Evolutionary conservation across 2,797 vertebrate genomes (phyloP), one percentile per base, ranked within the genome.

Genomic region (Eidolon dupreanum): DNA sequence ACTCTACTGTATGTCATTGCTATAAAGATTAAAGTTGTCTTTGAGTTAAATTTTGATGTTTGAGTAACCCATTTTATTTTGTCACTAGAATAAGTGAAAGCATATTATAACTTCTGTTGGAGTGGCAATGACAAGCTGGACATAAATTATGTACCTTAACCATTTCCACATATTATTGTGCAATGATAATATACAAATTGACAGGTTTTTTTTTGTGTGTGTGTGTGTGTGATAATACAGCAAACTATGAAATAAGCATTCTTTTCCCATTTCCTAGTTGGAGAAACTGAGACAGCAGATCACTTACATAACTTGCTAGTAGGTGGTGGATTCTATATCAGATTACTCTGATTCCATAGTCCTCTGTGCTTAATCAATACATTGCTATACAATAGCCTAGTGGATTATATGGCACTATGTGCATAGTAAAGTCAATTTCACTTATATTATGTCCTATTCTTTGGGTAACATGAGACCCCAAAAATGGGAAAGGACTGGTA

Each of bases 41-140:
- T 94, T 86, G 65, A 55, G 19, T 85, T 36, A 90, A 84, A 71
- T 55, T 66, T 78, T 79, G 46, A 79, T 79, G 26, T 33, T 90
- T 68, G 59, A 83, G 16, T 46, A 88, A 82, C 41, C 82, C 6
- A 81, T 81, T n/a, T 66, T 59, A 15, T 92, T 88, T 51, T 75
- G 9, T 16, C 17, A 59, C 68, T 53, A 36, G 49, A 65, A 57
- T 59, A 83, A 83, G 12, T 83, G 11, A 33, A 75, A 53, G n/a
- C 65, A 26, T 38, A 74, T 87, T 66, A 81, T 57, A 61, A 73
- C 20, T 55, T 55, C 57, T 81, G 11, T 81, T 65, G 38, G 28
- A 19, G 41, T 70, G 4, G 15, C 10, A 70, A 75, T 53, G 10
- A 15, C 22, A 17, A 51, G 13, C 20, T 85, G 20, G 71, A 63